Evolutionary conservation across 2,888 invertebrate species (phyloP).

Genomic region (Andricus quercusramuli): DNA sequence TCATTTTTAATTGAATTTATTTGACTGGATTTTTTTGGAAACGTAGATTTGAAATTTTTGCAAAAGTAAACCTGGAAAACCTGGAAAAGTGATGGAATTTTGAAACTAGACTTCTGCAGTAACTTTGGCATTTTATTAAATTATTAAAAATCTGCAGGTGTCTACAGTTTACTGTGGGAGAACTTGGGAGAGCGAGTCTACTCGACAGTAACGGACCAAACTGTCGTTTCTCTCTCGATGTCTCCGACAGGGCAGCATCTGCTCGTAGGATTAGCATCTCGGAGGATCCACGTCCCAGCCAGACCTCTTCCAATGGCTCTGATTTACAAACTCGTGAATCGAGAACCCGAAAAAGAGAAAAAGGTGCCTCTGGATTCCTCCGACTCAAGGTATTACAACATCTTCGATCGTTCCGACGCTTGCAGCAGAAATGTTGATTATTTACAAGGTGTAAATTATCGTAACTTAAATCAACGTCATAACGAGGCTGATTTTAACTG

Average conservation of each 20-base stretch:
- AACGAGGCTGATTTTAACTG: constrained; percentile 58
- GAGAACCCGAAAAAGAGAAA: constrained; percentile 58
- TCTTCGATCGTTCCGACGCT: constrained; percentile 50
- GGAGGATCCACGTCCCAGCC: constrained; percentile 80
- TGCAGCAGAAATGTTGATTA: constrained; percentile 60
- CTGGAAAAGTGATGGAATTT: too few species aligned
- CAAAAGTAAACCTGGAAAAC: too few species aligned
- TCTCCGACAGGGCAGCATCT: constrained; percentile 90
- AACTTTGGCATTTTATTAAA: background rate
- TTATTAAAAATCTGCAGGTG: constrained; percentile 80
- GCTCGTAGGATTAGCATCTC: constrained; percentile 88
- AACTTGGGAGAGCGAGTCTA: constrained; percentile 88
- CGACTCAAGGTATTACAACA: constrained; percentile 55
- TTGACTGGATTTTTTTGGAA: too few species aligned
- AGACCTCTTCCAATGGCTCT: constrained; percentile 70
- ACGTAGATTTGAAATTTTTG: too few species aligned
- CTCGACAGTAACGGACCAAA: constrained; percentile 88
- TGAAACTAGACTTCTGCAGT: too few species aligned
- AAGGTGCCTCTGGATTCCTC: constrained; percentile 44
- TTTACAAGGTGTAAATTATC: constrained; percentile 9
- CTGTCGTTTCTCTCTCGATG: constrained; percentile 90
- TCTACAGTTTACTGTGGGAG: constrained; percentile 89
- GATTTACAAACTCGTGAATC: constrained; percentile 69
- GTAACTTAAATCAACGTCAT: constrained; percentile 28
- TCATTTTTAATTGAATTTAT: too few species aligned